Base-by-base conservation (phyloP, 2,888 invertebrate species). In the Plemyria rubiginata region DNA sequence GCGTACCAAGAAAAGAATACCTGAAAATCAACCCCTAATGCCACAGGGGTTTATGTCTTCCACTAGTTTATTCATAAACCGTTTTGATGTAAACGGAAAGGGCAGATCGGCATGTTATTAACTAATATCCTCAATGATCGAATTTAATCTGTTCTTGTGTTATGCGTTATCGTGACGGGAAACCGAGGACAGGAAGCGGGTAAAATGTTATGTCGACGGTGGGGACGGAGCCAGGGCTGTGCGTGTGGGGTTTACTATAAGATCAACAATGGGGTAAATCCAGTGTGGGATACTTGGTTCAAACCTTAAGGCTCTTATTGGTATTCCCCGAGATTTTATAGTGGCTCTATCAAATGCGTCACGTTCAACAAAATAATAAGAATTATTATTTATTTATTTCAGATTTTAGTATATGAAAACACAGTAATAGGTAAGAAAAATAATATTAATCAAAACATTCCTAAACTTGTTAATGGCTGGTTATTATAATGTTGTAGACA, bases 121-220 rank as follows among this genome's bases (percentile, higher is more conserved):
- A 77, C 75, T 76, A 76, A 79, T 79, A 79, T 81, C 80, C 78
- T 79, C 79, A 62, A 74, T 80, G 80, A 80, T 80, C 80, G 79
- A 74, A 78, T 79, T 80, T 79, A 82, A 82, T 84, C 76, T 77
- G 77, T 76, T 80, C 80, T 78, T 77, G 72, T 83, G 79, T 81
- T 79, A 78, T 80, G 78, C 73, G 78, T 79, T 80, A 77, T 80
- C 80, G 80, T 81, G 84, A 79, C 85, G 81, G 85, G 85, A 85
- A 81, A 76, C 75, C 70, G 77, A 68, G 70, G 75, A 72, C 81
- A 82, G 84, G 85, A 85, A 82, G 77, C 77, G 74, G 77, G 80
- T 77, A 79, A 81, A 80, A 79, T 84, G 81, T 78, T 79, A 78
- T 81, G 82, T 78, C 80, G 81, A 79, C 60, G 57, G 60, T 22